Conservation (phyloP, 2,113 vertebrate genomes). For the Sciurus niger region DNA sequence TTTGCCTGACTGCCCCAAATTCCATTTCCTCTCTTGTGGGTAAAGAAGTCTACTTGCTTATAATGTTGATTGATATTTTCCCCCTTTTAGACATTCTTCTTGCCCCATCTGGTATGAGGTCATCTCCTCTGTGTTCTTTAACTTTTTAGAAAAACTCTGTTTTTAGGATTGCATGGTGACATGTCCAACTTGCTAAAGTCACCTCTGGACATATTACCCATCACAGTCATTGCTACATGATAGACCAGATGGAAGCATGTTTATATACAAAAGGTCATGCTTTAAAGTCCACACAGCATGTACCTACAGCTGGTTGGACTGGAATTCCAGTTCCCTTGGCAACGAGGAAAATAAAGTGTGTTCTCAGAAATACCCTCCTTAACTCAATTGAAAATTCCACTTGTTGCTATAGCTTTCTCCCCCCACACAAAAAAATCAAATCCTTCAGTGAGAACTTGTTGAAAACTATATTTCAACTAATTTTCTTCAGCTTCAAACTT, state of each 20-base stretch:
- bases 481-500: too few species aligned
- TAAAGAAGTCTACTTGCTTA: neutral
- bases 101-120: neutral
- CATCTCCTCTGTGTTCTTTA: neutral
- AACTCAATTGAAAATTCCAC: neutral
- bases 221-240: neutral
- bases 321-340: neutral
- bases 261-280: neutral
- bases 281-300: neutral
- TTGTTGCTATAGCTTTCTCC: neutral
- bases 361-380: conserved; percentile 31
- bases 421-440: neutral
- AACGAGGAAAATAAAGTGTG: conserved; percentile 29
- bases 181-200: neutral
- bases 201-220: neutral
- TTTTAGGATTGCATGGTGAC: neutral
- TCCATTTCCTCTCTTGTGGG: neutral
- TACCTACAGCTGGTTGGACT: neutral
- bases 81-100: neutral
- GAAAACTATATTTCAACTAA: neutral
- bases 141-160: neutral
- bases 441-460: neutral
- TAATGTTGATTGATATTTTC: neutral
- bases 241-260: neutral
- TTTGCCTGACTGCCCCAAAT: neutral